Evolutionary conservation across 30 jellyfish, hydroid and myxozoan genomes (phyloP).

Genomic region (Catostylus mosaicus): DNA sequence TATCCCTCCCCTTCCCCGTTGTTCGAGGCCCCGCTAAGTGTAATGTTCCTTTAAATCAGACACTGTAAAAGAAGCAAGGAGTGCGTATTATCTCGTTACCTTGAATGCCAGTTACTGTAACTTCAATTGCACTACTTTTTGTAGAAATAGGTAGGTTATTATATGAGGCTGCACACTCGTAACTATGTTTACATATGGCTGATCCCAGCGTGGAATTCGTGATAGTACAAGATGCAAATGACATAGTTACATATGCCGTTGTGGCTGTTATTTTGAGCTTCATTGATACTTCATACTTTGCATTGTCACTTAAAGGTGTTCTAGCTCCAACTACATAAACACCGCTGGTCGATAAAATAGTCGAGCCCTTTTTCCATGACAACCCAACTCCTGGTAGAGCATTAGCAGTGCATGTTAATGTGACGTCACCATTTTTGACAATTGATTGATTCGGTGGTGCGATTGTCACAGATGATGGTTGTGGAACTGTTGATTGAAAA

Average conservation of each 20-base stretch:
- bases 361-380: conserved; percentile 17
- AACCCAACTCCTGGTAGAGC: conserved; percentile 50
- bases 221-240: conserved; percentile 18
- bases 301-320: not conserved
- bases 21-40: no score
- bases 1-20: no score
- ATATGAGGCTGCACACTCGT: conserved; percentile 25
- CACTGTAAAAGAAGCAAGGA: not conserved
- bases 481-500: not conserved
- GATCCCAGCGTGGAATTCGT: conserved; percentile 7
- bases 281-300: conserved; percentile 15
- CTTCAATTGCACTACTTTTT: not conserved
- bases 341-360: conserved; percentile 10
- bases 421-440: conserved; percentile 22
- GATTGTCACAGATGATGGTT: conserved; percentile 5
- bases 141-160: conserved; percentile 13
- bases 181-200: conserved; percentile 31
- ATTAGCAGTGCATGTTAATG: conserved; percentile 33
- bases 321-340: conserved; percentile 28
- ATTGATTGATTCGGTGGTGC: conserved; percentile 17
- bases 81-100: conserved; percentile 8
- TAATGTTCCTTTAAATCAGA: no score
- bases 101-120: conserved; percentile 41
- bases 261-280: conserved; percentile 41
- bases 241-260: not conserved